phyloP scores from a whole-genome alignment of 2,797 vertebrate genomes.

The Tolypeutes matacus region DNA sequence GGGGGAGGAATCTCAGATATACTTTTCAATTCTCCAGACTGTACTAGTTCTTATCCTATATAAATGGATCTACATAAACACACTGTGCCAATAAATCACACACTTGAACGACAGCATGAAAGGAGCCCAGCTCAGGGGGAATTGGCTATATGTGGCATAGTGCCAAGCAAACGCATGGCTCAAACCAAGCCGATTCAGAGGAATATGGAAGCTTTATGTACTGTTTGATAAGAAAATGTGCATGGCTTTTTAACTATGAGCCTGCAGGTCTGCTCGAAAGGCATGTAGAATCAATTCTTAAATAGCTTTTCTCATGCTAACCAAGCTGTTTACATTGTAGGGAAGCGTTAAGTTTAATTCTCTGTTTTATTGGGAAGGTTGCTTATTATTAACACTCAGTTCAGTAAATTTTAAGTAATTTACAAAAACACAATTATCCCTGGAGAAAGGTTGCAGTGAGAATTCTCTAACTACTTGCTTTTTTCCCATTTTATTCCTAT shows the following conservation, averaged over 20 bases:
- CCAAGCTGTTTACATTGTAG: conserved; percentile 58
- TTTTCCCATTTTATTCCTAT: conserved; percentile 16
- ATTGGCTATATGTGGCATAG: conserved; percentile 12
- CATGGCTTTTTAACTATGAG: conserved; percentile 36
- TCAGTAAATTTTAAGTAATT: conserved; percentile 62
- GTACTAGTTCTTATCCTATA: conserved; percentile 34
- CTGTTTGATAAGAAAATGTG: conserved; percentile 62
- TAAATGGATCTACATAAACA: conserved; percentile 50
- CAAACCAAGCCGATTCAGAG: background rate
- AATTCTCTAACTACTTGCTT: background rate
- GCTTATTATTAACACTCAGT: conserved; percentile 58
- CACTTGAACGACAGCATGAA: background rate
- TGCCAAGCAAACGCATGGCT: conserved; percentile 49
- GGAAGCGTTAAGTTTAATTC: conserved; percentile 56
- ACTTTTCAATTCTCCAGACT: conserved; percentile 45
- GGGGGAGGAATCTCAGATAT: conserved; percentile 20
- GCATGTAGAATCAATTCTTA: conserved; percentile 46
- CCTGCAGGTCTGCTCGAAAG: conserved; percentile 35
- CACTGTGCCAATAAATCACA: conserved; percentile 17
- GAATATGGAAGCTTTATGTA: conserved; percentile 62
- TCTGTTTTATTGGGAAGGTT: conserved; percentile 61
- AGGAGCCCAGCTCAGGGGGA: background rate
- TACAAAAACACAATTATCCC: conserved; percentile 39
- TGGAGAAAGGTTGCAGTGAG: background rate
- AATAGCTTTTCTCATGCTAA: conserved; percentile 44